Evolutionary conservation across 2,113 vertebrate genomes (phyloP).

Genomic region (Pagrus major): DNA sequence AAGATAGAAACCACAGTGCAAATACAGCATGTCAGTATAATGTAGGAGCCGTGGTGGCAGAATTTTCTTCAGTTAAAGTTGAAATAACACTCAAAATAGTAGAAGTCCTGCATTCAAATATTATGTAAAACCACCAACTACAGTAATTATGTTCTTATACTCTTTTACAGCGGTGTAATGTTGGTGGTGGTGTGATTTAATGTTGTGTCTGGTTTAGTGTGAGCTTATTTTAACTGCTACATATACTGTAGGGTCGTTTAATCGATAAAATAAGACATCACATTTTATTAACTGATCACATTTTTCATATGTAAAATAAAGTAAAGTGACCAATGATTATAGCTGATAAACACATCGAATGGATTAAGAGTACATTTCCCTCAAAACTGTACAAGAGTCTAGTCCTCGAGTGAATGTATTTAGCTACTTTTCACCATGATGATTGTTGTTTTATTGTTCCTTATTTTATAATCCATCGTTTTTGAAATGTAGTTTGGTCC

Average conservation of each 20-base stretch:
- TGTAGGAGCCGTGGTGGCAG: background rate
- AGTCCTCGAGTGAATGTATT: background rate
- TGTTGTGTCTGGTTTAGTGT: no score
- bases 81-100: background rate
- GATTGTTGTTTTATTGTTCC: background rate
- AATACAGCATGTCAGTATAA: background rate
- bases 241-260: background rate
- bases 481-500: background rate
- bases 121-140: background rate
- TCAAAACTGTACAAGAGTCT: background rate
- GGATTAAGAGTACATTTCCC: background rate
- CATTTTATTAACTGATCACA: background rate
- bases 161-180: background rate
- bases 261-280: background rate
- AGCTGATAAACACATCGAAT: background rate
- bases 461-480: background rate
- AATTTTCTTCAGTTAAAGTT: background rate
- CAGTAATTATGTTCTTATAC: no score
- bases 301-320: background rate
- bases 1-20: conserved; percentile 4
- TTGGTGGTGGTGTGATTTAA: no score
- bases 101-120: background rate
- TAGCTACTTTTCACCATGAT: background rate
- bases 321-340: background rate
- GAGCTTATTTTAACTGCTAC: background rate